A percentile compares a stretch with the other conserved stretches of the same genome.
Evolutionary conservation across 2,888 invertebrate genomes (phyloP).

Genomic region (Microctonus brassicae): DNA sequence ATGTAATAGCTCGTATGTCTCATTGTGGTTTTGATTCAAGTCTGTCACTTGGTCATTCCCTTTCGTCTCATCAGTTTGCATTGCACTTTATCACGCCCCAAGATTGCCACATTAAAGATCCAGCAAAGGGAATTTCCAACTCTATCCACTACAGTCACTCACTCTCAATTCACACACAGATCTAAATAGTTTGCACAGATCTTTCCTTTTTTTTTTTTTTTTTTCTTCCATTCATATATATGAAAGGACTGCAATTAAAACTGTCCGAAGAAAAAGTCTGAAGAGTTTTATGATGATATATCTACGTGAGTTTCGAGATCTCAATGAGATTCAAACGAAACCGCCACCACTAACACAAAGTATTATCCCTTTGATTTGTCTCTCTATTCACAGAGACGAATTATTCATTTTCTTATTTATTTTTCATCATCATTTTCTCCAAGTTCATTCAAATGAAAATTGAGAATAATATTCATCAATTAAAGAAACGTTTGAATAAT

Average conservation of each 20-base stretch:
- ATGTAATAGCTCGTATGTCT: slow-evolving; percentile 59
- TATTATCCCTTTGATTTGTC: slow-evolving; percentile 26
- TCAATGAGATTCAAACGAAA: slow-evolving; percentile 20
- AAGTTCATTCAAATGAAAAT: neutral
- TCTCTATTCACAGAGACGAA: slow-evolving; percentile 9
- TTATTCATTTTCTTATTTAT: neutral
- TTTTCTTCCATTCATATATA: neutral
- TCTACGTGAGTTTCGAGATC: slow-evolving; percentile 8
- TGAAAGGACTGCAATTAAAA: slow-evolving; percentile 45
- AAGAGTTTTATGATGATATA: slow-evolving; percentile 10
- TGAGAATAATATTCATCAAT: no score
- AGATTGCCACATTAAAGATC: slow-evolving; percentile 69
- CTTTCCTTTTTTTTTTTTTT: slow-evolving; percentile 13
- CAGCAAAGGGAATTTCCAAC: slow-evolving; percentile 65
- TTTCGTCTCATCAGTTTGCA: slow-evolving; percentile 64
- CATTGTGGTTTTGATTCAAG: slow-evolving; percentile 47
- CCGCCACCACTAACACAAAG: slow-evolving; percentile 9
- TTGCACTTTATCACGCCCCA: slow-evolving; percentile 68
- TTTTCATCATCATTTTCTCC: neutral
- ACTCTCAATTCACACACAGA: slow-evolving; percentile 18
- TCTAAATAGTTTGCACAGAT: slow-evolving; percentile 7
- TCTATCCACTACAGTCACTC: slow-evolving; percentile 18
- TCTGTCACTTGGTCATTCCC: slow-evolving; percentile 63
- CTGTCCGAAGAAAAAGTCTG: slow-evolving; percentile 17
- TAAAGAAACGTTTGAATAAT: no score